Evolutionary conservation across 2,888 invertebrate genomes (phyloP).

Genomic region (Pyralis farinalis): DNA sequence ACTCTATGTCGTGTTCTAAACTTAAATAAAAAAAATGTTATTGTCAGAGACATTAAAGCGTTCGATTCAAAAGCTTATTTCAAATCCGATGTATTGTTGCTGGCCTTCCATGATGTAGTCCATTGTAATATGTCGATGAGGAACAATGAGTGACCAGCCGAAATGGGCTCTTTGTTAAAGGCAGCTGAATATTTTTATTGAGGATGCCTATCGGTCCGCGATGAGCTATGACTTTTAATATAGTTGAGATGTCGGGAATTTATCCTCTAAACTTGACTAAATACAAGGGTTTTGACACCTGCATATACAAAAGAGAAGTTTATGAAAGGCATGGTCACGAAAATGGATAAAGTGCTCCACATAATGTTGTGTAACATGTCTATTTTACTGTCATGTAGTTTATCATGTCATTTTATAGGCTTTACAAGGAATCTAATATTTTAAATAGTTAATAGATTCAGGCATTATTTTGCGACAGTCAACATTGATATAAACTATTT

Average conservation of each 20-base stretch:
- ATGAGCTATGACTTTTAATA: slow-evolving; percentile 43
- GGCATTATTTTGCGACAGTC: no score
- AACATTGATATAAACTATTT: no score
- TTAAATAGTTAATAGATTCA: no score
- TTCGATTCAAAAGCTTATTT: slow-evolving; percentile 55
- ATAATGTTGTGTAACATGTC: no score
- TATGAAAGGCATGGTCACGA: not conserved
- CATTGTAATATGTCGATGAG: slow-evolving; percentile 56
- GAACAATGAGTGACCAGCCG: slow-evolving; percentile 75
- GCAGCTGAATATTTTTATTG: slow-evolving; percentile 71
- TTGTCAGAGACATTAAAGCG: slow-evolving; percentile 41
- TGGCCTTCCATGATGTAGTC: slow-evolving; percentile 64
- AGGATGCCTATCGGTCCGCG: slow-evolving; percentile 50
- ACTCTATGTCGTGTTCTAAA: slow-evolving; percentile 31
- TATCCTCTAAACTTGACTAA: slow-evolving; percentile 2
- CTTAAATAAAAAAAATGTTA: slow-evolving; percentile 41
- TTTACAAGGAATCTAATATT: no score
- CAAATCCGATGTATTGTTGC: slow-evolving; percentile 62
- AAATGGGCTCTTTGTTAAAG: slow-evolving; percentile 53
- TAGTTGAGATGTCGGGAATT: slow-evolving; percentile 9
- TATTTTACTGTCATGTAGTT: no score
- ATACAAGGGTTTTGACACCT: slow-evolving; percentile 6
- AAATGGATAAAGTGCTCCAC: no score
- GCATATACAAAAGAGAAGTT: not conserved
- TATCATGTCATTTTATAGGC: no score